Evolutionary conservation across 2,113 vertebrate genomes (phyloP).

Genomic region (Chascanopsetta lugubris): DNA sequence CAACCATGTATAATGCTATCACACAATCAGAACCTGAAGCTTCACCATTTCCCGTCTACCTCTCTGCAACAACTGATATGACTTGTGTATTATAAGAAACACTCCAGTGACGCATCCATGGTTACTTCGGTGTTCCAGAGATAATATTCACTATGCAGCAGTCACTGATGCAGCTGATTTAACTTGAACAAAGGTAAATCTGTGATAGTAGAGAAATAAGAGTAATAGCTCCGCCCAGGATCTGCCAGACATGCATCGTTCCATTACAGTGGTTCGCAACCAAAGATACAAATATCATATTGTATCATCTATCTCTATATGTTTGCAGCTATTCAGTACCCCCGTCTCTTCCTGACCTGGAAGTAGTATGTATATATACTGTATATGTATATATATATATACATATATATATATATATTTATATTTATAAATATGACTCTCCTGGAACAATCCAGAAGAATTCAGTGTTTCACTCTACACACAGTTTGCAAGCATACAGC

Average conservation of each 20-base stretch:
- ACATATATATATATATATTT: constrained; percentile 54
- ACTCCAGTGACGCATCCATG: constrained; percentile 7
- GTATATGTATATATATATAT: constrained; percentile 53
- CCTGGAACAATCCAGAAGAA: constrained; percentile 66
- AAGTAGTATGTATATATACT: constrained; percentile 57
- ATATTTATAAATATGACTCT: constrained; percentile 63
- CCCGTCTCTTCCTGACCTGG: constrained; percentile 65
- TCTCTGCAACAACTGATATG: constrained; percentile 67
- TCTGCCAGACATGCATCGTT: constrained; percentile 55
- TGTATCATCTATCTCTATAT: constrained; percentile 65
- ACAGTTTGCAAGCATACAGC: constrained; percentile 74
- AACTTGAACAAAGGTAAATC: constrained; percentile 15
- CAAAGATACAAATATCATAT: constrained; percentile 59
- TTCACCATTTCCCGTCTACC: constrained; percentile 40
- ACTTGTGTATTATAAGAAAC: constrained; percentile 31
- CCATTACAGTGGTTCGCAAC: constrained; percentile 60
- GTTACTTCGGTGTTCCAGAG: constrained; percentile 9
- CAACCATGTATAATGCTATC: constrained; percentile 76
- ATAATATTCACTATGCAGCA: too few relatives aligned
- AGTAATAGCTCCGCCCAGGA: constrained; percentile 43
- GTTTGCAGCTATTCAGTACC: constrained; percentile 61
- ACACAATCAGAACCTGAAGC: constrained; percentile 77
- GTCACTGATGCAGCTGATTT: too few relatives aligned
- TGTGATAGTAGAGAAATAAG: constrained; percentile 27
- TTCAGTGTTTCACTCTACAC: constrained; percentile 75